Conservation (phyloP, 2,888 invertebrate species). For the Netelia inedita region DNA sequence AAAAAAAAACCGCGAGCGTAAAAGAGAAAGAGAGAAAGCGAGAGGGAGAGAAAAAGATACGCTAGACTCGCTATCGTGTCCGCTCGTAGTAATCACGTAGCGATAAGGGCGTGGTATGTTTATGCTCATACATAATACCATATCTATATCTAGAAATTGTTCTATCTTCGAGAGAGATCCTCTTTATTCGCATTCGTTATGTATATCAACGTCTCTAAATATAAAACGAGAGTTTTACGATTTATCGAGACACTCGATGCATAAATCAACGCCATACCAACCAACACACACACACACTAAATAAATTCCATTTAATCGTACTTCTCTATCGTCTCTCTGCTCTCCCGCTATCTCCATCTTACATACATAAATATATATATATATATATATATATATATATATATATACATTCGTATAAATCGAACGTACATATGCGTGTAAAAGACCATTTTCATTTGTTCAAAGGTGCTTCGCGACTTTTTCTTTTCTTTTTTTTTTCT, state of each 20-base stretch:
- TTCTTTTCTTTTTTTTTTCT: slow-evolving; percentile 5
- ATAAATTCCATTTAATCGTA: slow-evolving; percentile 57
- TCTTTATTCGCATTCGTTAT: slow-evolving; percentile 20
- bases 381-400: neutral
- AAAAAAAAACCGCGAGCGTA: slow-evolving; percentile 6
- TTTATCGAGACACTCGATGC: slow-evolving; percentile 50
- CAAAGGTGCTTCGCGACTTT: neutral
- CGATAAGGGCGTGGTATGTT: slow-evolving; percentile 51
- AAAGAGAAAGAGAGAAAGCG: neutral
- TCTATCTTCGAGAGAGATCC: neutral
- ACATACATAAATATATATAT: neutral
- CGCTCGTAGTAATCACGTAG: slow-evolving; percentile 53
- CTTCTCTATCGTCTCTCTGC: slow-evolving; percentile 16
- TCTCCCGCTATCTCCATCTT: neutral
- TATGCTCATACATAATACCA: neutral
- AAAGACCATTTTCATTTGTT: slow-evolving; percentile 44
- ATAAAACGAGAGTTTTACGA: slow-evolving; percentile 45
- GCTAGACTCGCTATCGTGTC: slow-evolving; percentile 55
- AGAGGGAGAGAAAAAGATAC: slow-evolving; percentile 23
- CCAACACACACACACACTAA: neutral
- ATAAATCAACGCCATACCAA: slow-evolving; percentile 40
- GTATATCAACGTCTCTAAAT: slow-evolving; percentile 33
- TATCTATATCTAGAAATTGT: slow-evolving; percentile 11
- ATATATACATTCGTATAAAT: neutral
- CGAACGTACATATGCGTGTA: neutral